Percentiles rank a stretch among this genome's conserved stretches.
Evolutionary conservation across 2,888 invertebrate genomes (phyloP).

Genomic region (Argyresthia goedartella): DNA sequence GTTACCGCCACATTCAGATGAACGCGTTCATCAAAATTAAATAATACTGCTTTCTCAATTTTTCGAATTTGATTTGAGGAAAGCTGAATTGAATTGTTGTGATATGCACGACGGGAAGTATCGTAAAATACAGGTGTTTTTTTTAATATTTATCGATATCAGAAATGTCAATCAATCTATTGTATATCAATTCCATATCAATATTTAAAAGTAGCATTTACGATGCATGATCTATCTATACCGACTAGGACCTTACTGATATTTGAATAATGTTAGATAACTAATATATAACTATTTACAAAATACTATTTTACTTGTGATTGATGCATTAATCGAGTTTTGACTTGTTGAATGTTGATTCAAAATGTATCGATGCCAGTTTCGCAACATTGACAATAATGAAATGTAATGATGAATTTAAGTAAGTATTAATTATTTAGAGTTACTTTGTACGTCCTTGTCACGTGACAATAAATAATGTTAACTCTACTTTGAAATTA

Average conservation of each 20-base stretch:
- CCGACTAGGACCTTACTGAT: constrained; percentile 20
- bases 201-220: constrained; percentile 32
- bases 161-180: constrained; percentile 54
- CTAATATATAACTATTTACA: constrained; percentile 2
- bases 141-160: constrained; percentile 32
- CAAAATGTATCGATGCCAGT: constrained; percentile 13
- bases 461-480: constrained; percentile 5
- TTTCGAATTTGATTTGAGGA: neutral
- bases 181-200: constrained; percentile 67
- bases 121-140: constrained; percentile 38
- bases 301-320: no score
- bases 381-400: constrained; percentile 37
- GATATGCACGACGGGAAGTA: no score
- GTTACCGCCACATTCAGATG: constrained; percentile 28
- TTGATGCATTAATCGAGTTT: neutral
- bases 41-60: no score
- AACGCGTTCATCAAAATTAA: constrained; percentile 17
- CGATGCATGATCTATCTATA: constrained; percentile 30
- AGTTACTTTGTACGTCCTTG: constrained; percentile 5
- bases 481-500: constrained; percentile 6
- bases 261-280: neutral
- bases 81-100: neutral
- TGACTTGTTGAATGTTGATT: neutral
- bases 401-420: constrained; percentile 12
- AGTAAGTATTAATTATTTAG: neutral